phyloP scores from a whole-genome alignment of 2,797 vertebrate species.

The Enteromius unitaeniatus region DNA sequence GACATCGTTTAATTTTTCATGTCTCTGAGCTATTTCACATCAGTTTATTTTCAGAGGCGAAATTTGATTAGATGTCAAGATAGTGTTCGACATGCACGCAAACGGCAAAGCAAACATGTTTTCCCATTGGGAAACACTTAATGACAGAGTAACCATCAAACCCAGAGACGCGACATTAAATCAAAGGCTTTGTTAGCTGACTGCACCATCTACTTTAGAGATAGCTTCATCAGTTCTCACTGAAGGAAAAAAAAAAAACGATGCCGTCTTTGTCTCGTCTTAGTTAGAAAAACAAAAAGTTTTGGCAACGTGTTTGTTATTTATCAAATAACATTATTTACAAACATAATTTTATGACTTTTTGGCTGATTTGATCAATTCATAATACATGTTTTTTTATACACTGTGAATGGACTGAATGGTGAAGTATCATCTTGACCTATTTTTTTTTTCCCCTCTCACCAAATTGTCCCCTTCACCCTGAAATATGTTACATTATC shows the following conservation, averaged over 20 bases:
- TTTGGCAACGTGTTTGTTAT: not conserved
- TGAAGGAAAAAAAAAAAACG: not conserved
- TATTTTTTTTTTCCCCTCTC: not conserved
- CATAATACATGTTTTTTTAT: not conserved
- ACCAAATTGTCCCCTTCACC: not conserved
- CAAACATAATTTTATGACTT: too few species aligned
- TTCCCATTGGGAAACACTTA: conserved; percentile 6
- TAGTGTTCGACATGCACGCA: not conserved
- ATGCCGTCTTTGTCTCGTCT: not conserved
- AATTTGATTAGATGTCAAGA: conserved; percentile 24
- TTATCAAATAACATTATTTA: not conserved
- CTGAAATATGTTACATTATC: not conserved
- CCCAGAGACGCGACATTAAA: not conserved
- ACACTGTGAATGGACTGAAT: not conserved
- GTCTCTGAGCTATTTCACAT: not conserved
- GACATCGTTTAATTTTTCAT: conserved; percentile 4
- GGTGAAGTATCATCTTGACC: not conserved
- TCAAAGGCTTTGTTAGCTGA: conserved; percentile 24
- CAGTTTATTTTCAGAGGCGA: not conserved
- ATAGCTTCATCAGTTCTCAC: conserved; percentile 21
- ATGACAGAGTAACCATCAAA: conserved; percentile 25
- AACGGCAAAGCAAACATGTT: conserved; percentile 8
- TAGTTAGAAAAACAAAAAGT: not conserved
- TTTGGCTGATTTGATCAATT: not conserved
- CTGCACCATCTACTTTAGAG: not conserved